A percentile compares a stretch with the other conserved stretches of the same genome.
These are phyloP conservation scores for Oreochromis grahami DNA, from an alignment of 2,797 vertebrate genomes.

Conservation along the genomic window DNA sequence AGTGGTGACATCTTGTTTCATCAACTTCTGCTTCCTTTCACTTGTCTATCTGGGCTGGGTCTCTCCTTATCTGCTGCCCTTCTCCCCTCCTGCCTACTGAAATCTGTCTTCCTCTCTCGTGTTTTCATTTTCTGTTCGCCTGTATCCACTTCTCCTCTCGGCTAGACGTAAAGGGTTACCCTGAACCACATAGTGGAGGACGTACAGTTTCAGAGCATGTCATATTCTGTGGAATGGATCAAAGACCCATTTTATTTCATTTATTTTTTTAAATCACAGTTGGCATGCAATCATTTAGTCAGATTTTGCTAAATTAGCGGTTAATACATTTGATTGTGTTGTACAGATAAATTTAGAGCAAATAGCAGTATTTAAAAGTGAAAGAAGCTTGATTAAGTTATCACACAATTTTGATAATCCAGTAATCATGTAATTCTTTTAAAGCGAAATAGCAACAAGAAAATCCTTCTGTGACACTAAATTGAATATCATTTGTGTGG, in stretches of 20 bases:
- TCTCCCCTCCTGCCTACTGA: constrained; percentile 48
- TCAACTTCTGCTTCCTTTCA: constrained; percentile 96
- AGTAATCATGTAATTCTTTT: neutral
- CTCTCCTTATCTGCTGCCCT: constrained; percentile 48
- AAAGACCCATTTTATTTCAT: neutral
- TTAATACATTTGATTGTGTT: neutral
- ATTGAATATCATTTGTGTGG: neutral
- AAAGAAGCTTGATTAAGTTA: neutral
- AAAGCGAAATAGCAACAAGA: neutral
- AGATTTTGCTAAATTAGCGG: neutral
- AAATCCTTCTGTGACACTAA: neutral
- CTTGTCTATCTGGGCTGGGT: constrained; percentile 78
- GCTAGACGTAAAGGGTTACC: constrained; percentile 65
- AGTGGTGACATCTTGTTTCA: constrained; percentile 92
- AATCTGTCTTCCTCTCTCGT: constrained; percentile 43
- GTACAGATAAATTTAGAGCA: neutral
- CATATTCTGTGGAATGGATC: neutral
- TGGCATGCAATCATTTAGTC: neutral
- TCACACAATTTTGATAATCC: neutral
- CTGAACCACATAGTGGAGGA: constrained; percentile 38
- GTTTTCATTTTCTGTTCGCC: neutral
- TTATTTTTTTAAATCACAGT: neutral
- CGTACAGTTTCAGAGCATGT: neutral
- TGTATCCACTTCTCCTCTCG: neutral
- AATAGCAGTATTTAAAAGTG: neutral